Base-by-base conservation (phyloP, 2,113 vertebrate species). In the Vombatus ursinus region DNA sequence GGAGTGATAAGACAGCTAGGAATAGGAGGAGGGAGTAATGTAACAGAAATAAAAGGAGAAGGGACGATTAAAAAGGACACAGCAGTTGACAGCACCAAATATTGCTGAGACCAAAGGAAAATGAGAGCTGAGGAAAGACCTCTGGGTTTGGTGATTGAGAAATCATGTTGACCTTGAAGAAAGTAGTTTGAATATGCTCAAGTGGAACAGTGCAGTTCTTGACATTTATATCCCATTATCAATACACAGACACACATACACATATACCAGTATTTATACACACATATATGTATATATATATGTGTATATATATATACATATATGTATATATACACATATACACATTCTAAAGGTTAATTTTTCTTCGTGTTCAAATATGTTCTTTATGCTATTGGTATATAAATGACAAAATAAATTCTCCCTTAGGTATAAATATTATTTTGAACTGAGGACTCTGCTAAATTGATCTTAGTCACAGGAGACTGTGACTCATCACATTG, bases 381-480 rank as follows among this genome's bases (percentile, higher is more conserved):
- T 84, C 68, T 84, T 84, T 23, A 44, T 44, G 68, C 68, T 84
- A 84, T 44, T 44, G 68, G 68, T 84, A 84, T 44, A 44, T 44
- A 84, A 84, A 16, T 84, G n/a, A 84, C 14, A n/a, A 77, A 77
- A 77, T 84, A 84, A 44, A 84, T 84, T 84, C 26, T 92, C 47
- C 26, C 26, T 92, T 92, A 92, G 52, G 14, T 23, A 49, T 92
- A 94, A 48, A 54, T 91, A 52, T 54, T 84, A 0, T 52, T 94
- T 95, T 90, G 24, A 91, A 31, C 28, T 93, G 24, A 94, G 23
- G 90, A 77, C 53, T 92, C 12, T 94, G 31, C 8, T 94, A 91
- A 96, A 68, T 90, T 93, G 89, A 24, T 90, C 50, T 37, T 31
- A 93, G 12, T 51, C 28, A 26, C 44, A 25, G 26, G 31, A 77